Percentiles rank a stretch among this genome's conserved stretches.
These are phyloP conservation scores for Argopecten irradians DNA, from an alignment of 1,140 invertebrate species.

Conservation along the genomic window DNA sequence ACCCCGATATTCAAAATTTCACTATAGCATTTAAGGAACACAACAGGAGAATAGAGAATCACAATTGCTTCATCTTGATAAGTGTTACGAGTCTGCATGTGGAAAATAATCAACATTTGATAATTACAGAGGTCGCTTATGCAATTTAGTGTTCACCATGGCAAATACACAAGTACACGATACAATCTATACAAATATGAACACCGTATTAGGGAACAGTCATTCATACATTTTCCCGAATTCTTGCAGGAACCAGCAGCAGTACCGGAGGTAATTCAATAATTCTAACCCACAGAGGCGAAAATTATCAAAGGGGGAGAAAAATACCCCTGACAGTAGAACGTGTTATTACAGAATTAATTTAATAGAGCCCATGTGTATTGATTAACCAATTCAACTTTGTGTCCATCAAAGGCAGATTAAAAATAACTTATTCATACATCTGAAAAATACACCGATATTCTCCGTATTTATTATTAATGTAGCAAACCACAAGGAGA, in stretches of 20 bases:
- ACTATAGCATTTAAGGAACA: not conserved
- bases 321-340: not conserved
- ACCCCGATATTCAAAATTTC: not conserved
- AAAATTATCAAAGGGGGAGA: not conserved
- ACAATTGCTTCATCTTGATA: not conserved
- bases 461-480: not conserved
- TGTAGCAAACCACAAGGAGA: not conserved
- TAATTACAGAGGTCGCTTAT: not conserved
- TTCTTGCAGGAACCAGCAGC: not conserved
- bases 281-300: not conserved
- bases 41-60: not conserved
- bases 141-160: not conserved
- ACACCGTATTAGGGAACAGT: not conserved
- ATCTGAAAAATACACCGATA: not conserved
- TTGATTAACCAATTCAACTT: slow-evolving; percentile 10
- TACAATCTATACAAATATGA: not conserved
- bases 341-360: not conserved
- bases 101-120: not conserved
- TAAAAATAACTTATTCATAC: slow-evolving; percentile 19
- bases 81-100: not conserved
- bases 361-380: not conserved
- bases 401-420: not conserved
- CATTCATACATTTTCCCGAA: not conserved
- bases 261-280: not conserved
- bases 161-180: not conserved